Evolutionary conservation across 2,888 invertebrate species (phyloP).

Genomic region (Lingula anatina): DNA sequence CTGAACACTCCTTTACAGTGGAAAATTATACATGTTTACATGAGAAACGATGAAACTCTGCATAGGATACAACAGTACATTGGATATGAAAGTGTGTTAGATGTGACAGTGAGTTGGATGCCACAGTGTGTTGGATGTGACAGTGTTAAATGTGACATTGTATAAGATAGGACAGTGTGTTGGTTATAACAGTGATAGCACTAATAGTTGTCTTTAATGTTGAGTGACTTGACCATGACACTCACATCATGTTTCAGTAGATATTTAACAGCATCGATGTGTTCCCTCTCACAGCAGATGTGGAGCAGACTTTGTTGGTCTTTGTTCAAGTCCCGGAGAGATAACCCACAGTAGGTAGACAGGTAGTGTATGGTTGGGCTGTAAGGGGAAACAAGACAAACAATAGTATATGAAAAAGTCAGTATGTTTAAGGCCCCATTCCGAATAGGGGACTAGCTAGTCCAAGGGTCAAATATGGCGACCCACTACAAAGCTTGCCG

Average conservation of each 20-base stretch:
- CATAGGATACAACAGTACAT: neutral
- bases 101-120: neutral
- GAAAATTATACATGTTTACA: no score
- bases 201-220: neutral
- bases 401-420: no score
- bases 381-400: neutral
- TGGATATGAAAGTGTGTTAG: neutral
- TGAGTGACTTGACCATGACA: neutral
- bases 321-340: slow-evolving; percentile 22
- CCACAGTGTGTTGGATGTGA: no score
- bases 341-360: slow-evolving; percentile 20
- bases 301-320: slow-evolving; percentile 35
- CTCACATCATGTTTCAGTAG: slow-evolving; percentile 32
- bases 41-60: neutral
- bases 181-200: neutral
- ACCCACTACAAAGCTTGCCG: no score
- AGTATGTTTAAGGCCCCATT: no score
- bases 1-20: no score
- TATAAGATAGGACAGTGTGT: no score
- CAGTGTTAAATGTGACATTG: no score
- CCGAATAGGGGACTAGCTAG: no score
- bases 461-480: no score
- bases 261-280: slow-evolving; percentile 38
- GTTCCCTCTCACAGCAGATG: slow-evolving; percentile 32
- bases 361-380: slow-evolving; percentile 35